phyloP scores from a whole-genome alignment of 2,888 invertebrate genomes.

The Chirona hameri region DNA sequence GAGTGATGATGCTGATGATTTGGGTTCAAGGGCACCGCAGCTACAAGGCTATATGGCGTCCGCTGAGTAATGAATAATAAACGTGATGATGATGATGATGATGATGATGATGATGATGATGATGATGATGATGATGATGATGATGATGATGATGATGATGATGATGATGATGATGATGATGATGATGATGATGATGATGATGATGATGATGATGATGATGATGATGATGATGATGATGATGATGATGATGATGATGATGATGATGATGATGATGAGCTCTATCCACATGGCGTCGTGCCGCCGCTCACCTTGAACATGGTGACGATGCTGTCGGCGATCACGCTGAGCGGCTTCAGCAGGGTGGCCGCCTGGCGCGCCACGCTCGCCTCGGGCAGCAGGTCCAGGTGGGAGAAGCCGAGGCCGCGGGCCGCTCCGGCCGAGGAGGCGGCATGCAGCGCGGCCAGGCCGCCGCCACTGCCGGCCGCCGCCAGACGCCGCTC shows the following conservation, averaged over 20 bases:
- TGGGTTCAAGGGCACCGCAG: no score
- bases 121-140: no score
- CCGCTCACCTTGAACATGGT: conserved; percentile 38
- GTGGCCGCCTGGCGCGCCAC: conserved; percentile 44
- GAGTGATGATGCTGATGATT: no score
- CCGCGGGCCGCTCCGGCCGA: not conserved
- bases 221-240: not conserved
- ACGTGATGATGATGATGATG: no score
- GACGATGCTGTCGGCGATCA: conserved; percentile 46
- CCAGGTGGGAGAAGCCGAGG: conserved; percentile 44
- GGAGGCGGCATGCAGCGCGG: conserved; percentile 1
- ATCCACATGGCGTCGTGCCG: no score
- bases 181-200: no score
- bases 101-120: no score
- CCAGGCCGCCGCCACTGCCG: not conserved
- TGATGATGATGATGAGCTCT: no score
- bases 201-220: no score
- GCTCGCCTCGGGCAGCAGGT: conserved; percentile 43
- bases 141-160: not conserved
- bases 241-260: not conserved
- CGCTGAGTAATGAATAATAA: no score
- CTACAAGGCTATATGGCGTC: no score
- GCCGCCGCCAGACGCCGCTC: conserved; percentile 50
- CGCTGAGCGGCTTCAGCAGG: conserved; percentile 48
- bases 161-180: no score